phyloP scores from a whole-genome alignment of 1,140 invertebrate genomes.

The Chlorops oryzae region DNA sequence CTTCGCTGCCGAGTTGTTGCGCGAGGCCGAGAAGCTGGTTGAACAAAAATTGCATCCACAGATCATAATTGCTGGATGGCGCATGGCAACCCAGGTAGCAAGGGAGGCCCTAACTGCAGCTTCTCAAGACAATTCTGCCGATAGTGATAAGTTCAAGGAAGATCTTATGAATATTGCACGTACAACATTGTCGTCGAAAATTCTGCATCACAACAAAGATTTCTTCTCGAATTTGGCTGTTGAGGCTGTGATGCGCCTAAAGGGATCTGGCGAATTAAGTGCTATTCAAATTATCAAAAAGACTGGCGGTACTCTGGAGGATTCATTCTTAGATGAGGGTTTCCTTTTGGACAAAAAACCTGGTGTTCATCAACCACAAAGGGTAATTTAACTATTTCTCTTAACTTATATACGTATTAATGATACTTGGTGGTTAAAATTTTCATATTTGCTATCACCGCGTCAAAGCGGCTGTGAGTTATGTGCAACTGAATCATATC shows the following conservation, averaged over 20 bases:
- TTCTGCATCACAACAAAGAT: constrained; percentile 95
- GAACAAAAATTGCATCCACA: constrained; percentile 96
- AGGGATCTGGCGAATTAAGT: constrained; percentile 90
- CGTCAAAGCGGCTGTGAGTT: constrained; percentile 45
- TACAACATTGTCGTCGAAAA: constrained; percentile 97
- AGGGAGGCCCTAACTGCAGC: constrained; percentile 70
- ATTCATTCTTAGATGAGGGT: constrained; percentile 97
- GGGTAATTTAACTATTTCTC: constrained; percentile 31
- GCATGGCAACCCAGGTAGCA: constrained; percentile 78
- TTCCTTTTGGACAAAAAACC: constrained; percentile 97
- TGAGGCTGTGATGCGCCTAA: constrained; percentile 88
- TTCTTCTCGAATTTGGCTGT: constrained; percentile 94
- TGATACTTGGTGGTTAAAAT: not conserved
- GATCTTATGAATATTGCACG: constrained; percentile 96
- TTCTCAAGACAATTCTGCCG: constrained; percentile 75
- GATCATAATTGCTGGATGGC: constrained; percentile 94
- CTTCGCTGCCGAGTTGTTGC: constrained; percentile 88
- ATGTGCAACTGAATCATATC: constrained; percentile 39
- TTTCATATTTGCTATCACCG: constrained; percentile 21
- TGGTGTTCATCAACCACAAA: constrained; percentile 81
- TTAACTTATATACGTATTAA: not conserved
- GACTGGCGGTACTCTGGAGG: constrained; percentile 81
- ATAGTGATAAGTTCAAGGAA: constrained; percentile 71
- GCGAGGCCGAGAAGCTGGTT: constrained; percentile 92
- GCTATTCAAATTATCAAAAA: constrained; percentile 99